Evolutionary conservation across 2,113 vertebrate genomes (phyloP), one percentile per base, ranked within the genome.

Genomic region (Heterotilapia buettikoferi): DNA sequence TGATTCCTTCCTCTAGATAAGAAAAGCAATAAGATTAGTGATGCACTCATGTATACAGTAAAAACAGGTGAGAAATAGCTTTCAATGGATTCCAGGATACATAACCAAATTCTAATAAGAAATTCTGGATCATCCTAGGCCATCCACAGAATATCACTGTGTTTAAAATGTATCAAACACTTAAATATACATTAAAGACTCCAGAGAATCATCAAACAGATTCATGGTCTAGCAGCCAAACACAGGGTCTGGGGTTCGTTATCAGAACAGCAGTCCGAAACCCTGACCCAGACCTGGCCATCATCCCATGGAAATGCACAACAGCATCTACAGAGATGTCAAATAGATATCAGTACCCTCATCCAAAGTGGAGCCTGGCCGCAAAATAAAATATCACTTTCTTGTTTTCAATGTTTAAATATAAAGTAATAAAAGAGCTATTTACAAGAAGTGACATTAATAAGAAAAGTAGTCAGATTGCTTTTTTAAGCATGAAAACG

Each of bases 151-250:
- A 91, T 87, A 88, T 93, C 85, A 76, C 7, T 6, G 13, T 95
- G 93, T 95, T 96, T 96, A 93, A 88, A 94, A 82, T 94, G 84
- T 52, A 86, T 92, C 90, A 94, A 93, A 90, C 7, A 83, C 88
- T 90, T 88, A 94, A 94, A 95, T 93, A 95, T 87, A 94, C 92
- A 95, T 93, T 66, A 90, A 88, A 81, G 82, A 56, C 89, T 87
- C 80, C 40, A 92, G 59, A 73, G 61, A 87, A 68, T 76, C 90
- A 90, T 88, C 88, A 95, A 92, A 93, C 90, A 94, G 84, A 92
- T 85, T 89, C 6, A 21, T 82, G 56, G 78, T 88, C 78, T 31
- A 71, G 38, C 86, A 86, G 88, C 80, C 82, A 92, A 93, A 92
- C 88, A 84, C 84, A 88, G 93, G 92, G 87, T 78, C 18, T 66